Conservation (phyloP, 1,140 invertebrate genomes). For the Papilio aristodemus region DNA sequence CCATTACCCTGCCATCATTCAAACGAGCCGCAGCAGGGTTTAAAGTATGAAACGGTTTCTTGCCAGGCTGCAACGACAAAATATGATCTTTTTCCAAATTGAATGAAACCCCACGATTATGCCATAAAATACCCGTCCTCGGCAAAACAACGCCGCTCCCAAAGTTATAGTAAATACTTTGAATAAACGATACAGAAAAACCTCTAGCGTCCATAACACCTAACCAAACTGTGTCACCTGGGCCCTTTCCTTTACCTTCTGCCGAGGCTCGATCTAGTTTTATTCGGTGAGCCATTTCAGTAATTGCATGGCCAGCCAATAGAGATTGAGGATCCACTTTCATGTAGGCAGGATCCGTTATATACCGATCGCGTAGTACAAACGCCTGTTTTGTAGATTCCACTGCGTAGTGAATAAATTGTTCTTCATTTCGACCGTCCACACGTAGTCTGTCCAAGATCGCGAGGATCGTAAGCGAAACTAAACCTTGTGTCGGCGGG, state of each 20-base stretch:
- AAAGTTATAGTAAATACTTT: constrained; percentile 64
- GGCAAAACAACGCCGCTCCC: constrained; percentile 67
- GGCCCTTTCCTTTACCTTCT: constrained; percentile 48
- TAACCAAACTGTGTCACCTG: constrained; percentile 72
- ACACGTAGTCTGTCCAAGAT: constrained; percentile 65
- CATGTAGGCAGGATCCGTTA: constrained; percentile 69
- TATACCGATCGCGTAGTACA: constrained; percentile 60
- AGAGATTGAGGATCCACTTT: constrained; percentile 56
- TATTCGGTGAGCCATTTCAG: constrained; percentile 59
- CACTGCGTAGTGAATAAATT: constrained; percentile 67
- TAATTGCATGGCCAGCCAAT: constrained; percentile 48
- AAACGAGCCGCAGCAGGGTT: constrained; percentile 65
- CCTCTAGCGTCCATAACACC: constrained; percentile 70
- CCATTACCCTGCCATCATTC: constrained; percentile 61
- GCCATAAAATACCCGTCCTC: constrained; percentile 67
- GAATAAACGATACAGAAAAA: constrained; percentile 72
- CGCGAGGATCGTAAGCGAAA: constrained; percentile 65
- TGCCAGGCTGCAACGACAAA: constrained; percentile 59
- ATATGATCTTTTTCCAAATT: constrained; percentile 55
- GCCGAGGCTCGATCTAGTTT: constrained; percentile 46
- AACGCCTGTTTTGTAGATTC: constrained; percentile 73
- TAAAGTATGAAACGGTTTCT: constrained; percentile 70
- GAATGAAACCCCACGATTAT: constrained; percentile 66
- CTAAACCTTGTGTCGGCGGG: constrained; percentile 67
- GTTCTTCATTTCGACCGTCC: constrained; percentile 63